Conservation (phyloP, 1,140 invertebrate species). For the Habropoda laboriosa region DNA sequence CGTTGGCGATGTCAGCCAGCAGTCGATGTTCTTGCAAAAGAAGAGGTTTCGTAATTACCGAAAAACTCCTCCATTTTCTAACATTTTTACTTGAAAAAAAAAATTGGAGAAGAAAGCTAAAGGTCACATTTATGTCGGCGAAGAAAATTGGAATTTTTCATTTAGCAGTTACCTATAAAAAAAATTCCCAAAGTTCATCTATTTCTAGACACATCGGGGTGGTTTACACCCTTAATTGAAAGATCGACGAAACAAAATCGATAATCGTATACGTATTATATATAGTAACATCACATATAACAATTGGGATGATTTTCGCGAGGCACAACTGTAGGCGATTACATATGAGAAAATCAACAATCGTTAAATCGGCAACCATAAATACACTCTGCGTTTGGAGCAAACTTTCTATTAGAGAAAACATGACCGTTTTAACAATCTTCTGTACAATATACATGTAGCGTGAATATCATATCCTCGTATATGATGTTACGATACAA, state of each 20-base stretch:
- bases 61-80: too few species aligned
- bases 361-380: conserved; percentile 43
- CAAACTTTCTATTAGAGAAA: conserved; percentile 57
- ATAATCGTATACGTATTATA: conserved; percentile 1
- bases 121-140: too few species aligned
- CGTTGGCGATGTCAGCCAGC: too few species aligned
- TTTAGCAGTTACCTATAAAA: too few species aligned
- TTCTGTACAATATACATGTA: conserved; percentile 52
- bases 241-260: conserved; percentile 8
- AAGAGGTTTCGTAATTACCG: too few species aligned
- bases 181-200: too few species aligned
- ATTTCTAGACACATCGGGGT: too few species aligned
- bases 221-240: too few species aligned
- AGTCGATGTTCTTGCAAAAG: too few species aligned
- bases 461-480: conserved; percentile 42
- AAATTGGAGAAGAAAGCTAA: too few species aligned
- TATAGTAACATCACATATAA: conserved; percentile 36
- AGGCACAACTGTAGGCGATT: conserved; percentile 52
- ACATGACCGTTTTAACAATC: conserved; percentile 58
- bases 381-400: conserved; percentile 16
- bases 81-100: too few species aligned
- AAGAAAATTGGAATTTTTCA: too few species aligned
- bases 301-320: conserved; percentile 35
- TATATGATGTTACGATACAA: conserved; percentile 29
- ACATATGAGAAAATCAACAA: conserved; percentile 43